Evolutionary conservation across 1,140 invertebrate genomes (phyloP), one percentile per base, ranked within the genome.

Genomic region (Ips nitidus): DNA sequence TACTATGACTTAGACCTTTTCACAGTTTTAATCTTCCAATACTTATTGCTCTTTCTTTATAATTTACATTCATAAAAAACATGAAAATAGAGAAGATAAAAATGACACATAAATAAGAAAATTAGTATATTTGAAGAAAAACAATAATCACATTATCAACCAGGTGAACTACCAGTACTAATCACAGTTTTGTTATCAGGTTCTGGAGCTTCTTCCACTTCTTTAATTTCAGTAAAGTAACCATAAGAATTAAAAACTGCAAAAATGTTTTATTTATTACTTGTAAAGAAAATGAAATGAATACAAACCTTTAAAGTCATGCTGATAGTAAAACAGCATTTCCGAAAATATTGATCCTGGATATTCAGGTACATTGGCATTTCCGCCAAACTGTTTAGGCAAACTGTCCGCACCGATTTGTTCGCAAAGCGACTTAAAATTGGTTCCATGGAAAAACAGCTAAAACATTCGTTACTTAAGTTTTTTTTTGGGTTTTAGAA

Each of bases 391-490:
- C 71, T 85, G 84, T 1, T 79, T 80, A 0, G 92, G 91, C 50
- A 94, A 78, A 43, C 83, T 83, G 52, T 87, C 87, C 1, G 84
- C 80, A 42, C 86, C 85, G 47, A 94, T 84, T 64, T 87, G 82
- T 40, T 85, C 79, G 57, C 86, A 84, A 8, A 95, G 80, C 0
- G 86, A 83, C 39, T 86, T 84, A 53, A 84, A 80, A 72, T 94
- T 87, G 7, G 84, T 88, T 2, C 92, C 92, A 78, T 94, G 91
- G 78, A 94, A 91, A 70, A 83, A 82, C 71, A 91, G 83, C 87
- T 88, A 66, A 5, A 81, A 75, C 39, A 22, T 0, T 22, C 22
- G 22, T 22, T 22, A 22, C 22, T 22, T 22, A 22, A 22, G 22
- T 5, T 22, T 22, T 22, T 22, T 22, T 22, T 61, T 2, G 22